Conservation (phyloP, 1,140 invertebrate species). For the Drosophila arawakana region DNA sequence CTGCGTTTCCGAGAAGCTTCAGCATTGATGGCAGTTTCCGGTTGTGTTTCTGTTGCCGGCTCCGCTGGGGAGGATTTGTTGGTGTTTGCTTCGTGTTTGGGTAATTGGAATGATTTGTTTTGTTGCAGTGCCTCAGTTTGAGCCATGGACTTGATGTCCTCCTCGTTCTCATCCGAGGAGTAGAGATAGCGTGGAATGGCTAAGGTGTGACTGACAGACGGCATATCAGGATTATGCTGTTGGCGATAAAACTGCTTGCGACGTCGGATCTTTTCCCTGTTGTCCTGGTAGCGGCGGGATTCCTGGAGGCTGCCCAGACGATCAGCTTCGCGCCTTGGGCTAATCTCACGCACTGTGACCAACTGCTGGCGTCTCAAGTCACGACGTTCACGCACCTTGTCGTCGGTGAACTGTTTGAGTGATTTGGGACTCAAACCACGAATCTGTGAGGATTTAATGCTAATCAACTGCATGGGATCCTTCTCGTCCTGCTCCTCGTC, state of each 20-base stretch:
- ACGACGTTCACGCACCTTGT: constrained; percentile 58
- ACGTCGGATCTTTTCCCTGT: constrained; percentile 90
- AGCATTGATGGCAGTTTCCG: too few species aligned
- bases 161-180: constrained; percentile 73
- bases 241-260: constrained; percentile 87
- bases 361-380: constrained; percentile 80
- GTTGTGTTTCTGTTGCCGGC: too few species aligned
- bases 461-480: constrained; percentile 39
- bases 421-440: constrained; percentile 43
- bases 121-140: too few species aligned
- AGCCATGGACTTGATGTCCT: constrained; percentile 12
- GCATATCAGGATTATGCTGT: constrained; percentile 25
- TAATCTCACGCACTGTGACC: constrained; percentile 89
- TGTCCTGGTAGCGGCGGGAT: constrained; percentile 89
- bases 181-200: constrained; percentile 74
- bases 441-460: constrained; percentile 43
- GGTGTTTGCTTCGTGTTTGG: too few species aligned
- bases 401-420: constrained; percentile 54
- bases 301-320: constrained; percentile 88
- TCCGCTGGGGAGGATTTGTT: too few species aligned
- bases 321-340: constrained; percentile 91
- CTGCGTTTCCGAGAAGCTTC: constrained; percentile 38
- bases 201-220: constrained; percentile 12
- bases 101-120: too few species aligned
- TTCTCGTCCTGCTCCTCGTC: constrained; percentile 51